These are phyloP conservation scores for Caretta caretta DNA, from an alignment of 2,113 vertebrate species.

Conservation along the genomic window DNA sequence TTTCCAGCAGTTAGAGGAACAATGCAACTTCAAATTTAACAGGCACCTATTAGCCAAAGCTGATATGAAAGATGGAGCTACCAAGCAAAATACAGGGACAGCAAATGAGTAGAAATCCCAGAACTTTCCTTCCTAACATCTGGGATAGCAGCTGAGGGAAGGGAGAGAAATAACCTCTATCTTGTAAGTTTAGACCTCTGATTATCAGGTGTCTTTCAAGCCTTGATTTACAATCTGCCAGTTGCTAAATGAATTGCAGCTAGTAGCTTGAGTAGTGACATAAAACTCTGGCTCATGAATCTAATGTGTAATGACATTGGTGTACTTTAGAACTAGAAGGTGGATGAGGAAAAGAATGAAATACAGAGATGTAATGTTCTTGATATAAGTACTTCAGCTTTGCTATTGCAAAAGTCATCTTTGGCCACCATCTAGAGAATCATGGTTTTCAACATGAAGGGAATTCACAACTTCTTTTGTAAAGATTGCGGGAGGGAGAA, in stretches of 20 bases:
- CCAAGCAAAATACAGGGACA: not conserved
- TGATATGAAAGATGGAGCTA: not conserved
- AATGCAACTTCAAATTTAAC: not conserved
- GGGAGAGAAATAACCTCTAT: conserved; percentile 3
- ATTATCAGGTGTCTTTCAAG: not conserved
- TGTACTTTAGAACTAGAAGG: not conserved
- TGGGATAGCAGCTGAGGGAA: not conserved
- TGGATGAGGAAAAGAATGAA: not conserved
- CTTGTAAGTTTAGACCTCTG: not conserved
- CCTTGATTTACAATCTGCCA: not conserved
- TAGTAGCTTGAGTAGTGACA: not conserved
- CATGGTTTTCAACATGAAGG: not conserved
- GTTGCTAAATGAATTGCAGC: not conserved
- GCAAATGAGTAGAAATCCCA: not conserved
- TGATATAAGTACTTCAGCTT: conserved; percentile 19
- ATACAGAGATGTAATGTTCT: not conserved
- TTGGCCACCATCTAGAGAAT: not conserved
- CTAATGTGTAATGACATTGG: not conserved
- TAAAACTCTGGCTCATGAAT: not conserved
- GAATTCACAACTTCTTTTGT: not conserved
- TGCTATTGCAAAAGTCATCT: not conserved
- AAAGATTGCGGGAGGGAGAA: not conserved
- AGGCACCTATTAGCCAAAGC: not conserved
- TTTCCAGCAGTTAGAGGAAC: not conserved
- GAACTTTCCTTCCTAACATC: not conserved